Conservation (phyloP, 1,140 invertebrate genomes). For the Thaumetopoea pityocampa region DNA sequence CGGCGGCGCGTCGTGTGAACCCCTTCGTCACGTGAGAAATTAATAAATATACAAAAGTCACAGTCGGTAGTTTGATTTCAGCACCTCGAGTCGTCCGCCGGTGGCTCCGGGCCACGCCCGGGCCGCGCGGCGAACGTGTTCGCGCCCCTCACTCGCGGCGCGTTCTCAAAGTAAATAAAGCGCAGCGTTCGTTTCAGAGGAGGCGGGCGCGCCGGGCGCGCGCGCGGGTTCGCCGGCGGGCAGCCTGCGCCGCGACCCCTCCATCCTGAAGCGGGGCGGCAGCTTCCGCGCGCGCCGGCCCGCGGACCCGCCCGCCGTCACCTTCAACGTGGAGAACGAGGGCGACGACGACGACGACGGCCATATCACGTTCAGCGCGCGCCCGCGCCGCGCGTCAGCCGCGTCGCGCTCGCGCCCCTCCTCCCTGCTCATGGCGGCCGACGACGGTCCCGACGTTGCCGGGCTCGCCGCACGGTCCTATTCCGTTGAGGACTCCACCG, state of each 20-base stretch:
- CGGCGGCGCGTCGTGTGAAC: too few species aligned
- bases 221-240: constrained; percentile 18
- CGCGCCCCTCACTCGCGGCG: too few species aligned
- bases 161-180: constrained; percentile 21
- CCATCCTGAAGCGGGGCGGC: constrained; percentile 29
- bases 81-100: too few species aligned
- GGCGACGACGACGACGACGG: constrained; percentile 44
- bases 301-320: constrained; percentile 45
- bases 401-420: constrained; percentile 36
- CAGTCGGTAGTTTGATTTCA: constrained; percentile 14
- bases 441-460: constrained; percentile 31
- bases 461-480: constrained; percentile 35
- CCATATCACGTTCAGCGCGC: constrained; percentile 51
- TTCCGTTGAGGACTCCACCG: constrained; percentile 45
- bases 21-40: too few species aligned
- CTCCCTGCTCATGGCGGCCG: constrained; percentile 42
- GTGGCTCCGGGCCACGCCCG: too few species aligned
- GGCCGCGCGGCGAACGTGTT: too few species aligned
- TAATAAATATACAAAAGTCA: constrained; percentile 20
- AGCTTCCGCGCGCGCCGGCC: constrained; percentile 28
- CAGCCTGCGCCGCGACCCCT: constrained; percentile 21
- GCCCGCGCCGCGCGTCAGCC: constrained; percentile 23
- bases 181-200: constrained; percentile 43
- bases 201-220: constrained; percentile 27
- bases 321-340: constrained; percentile 59